A percentile compares a stretch with the other conserved stretches of the same genome.
Evolutionary conservation across 2,113 vertebrate species (phyloP).

Genomic region (Mesembrinibis cayennensis): DNA sequence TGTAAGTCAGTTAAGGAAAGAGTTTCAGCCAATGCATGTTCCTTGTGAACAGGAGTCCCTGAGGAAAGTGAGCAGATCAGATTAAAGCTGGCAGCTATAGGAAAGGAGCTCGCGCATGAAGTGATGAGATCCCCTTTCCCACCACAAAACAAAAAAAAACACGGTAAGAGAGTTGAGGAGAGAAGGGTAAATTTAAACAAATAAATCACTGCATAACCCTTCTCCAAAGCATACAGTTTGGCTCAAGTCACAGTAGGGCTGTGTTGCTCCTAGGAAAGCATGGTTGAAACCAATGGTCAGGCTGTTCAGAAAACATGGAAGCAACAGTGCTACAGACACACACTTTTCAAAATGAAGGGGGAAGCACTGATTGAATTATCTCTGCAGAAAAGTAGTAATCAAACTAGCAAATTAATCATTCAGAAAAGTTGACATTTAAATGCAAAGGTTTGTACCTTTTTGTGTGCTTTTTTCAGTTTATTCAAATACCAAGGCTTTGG

Average conservation of each 20-base stretch:
- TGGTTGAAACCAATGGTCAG: accelerated
- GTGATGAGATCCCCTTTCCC: neutral
- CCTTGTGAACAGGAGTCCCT: neutral
- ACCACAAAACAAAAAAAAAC: neutral
- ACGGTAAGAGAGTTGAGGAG: neutral
- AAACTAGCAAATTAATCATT: neutral
- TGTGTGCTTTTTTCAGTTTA: neutral
- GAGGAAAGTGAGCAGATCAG: neutral
- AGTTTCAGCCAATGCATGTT: neutral
- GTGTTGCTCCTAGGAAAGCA: neutral
- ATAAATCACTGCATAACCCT: neutral
- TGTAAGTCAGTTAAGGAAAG: neutral
- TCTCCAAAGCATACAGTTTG: neutral
- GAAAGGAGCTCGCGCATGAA: neutral
- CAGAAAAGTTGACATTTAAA: neutral
- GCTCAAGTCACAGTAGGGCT: neutral
- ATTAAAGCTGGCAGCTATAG: neutral
- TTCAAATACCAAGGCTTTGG: neutral
- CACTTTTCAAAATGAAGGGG: neutral
- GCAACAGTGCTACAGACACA: neutral
- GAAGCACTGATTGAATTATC: neutral
- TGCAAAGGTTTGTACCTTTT: neutral
- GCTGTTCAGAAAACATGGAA: neutral
- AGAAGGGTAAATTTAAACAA: neutral
- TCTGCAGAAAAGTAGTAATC: neutral